phyloP scores from a whole-genome alignment of 2,797 vertebrate genomes.

The Crocidura indochinensis region DNA sequence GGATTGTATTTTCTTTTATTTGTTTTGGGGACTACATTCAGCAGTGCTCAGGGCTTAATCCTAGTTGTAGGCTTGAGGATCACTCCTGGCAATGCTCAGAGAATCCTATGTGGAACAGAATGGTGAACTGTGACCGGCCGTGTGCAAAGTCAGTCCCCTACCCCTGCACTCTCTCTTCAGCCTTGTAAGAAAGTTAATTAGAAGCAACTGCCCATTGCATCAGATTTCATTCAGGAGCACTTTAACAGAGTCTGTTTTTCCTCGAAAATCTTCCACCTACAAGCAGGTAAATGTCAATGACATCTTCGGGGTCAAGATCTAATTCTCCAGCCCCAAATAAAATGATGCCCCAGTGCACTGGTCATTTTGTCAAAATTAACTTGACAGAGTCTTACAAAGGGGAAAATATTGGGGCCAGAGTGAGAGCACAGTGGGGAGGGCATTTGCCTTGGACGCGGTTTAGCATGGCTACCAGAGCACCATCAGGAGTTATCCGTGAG shows the following conservation, averaged over 20 bases:
- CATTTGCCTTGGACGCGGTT: too few relatives aligned
- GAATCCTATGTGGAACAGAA: too few relatives aligned
- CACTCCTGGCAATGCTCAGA: too few relatives aligned
- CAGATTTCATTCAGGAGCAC: neutral
- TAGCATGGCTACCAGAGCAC: too few relatives aligned
- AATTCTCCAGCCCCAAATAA: neutral
- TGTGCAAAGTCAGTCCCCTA: too few relatives aligned
- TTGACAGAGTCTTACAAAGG: neutral
- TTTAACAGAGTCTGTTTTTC: neutral
- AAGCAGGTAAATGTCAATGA: neutral
- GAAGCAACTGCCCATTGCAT: neutral
- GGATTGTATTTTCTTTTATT: neutral
- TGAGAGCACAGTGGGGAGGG: too few relatives aligned
- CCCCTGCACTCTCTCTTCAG: neutral
- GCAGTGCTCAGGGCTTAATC: too few relatives aligned
- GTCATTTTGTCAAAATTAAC: constrained; percentile 18
- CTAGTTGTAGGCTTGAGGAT: too few relatives aligned
- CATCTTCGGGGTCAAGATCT: constrained; percentile 2
- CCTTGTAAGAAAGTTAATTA: neutral
- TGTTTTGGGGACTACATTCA: too few relatives aligned
- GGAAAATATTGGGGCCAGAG: neutral
- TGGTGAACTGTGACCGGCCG: too few relatives aligned
- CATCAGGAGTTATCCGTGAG: too few relatives aligned
- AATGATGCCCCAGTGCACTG: neutral
- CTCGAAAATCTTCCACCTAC: neutral